Evolutionary conservation across 2,888 invertebrate species (phyloP), one percentile per base, ranked within the genome.

Genomic region (Malthinus seriepunctatus): DNA sequence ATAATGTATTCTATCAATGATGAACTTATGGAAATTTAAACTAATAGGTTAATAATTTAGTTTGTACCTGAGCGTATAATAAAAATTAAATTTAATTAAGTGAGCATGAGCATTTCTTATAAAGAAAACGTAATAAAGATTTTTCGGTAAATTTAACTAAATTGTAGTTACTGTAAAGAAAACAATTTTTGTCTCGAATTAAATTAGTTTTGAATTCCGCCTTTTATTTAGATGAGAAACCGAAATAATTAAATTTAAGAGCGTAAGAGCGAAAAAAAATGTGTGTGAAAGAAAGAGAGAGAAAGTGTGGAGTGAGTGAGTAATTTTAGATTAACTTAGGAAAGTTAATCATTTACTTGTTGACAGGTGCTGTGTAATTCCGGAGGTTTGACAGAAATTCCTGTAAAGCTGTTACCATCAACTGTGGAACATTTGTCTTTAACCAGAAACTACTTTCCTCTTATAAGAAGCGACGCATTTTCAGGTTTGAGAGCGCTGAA

Each of bases 281-380:
- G n/a, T n/a, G n/a, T n/a, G n/a, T 31, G 32, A 11, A 46, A 32
- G 11, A 14, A 10, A 46, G 11, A 12, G 32, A 32, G 14, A 31
- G 15, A 39, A 51, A 33, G 34, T 39, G 51, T 12, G 51, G 39
- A 33, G 34, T 3, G 23, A 23, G 23, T 23, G 23, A 5, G 23
- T 23, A 23, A 23, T 12, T 51, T 39, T 42, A 44, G 38, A 23
- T 55, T 39, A 32, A 32, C 37, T 47, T 47, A 45, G 32, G 15
- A 45, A 45, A 51, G 53, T 53, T 64, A 63, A 65, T 61, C 62
- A 62, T 65, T 63, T 59, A 56, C 60, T 71, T 66, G 71, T 66
- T 82, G 79, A 48, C 83, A 93, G 93, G 92, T 93, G 69, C 85
- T 93, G 73, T 93, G 93, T 84, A 93, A 93, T 82, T 91, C 91